A percentile compares a stretch with the other conserved stretches of the same genome.
Conservation (phyloP, 2,113 vertebrate species). For the Lucifuga dentata region DNA sequence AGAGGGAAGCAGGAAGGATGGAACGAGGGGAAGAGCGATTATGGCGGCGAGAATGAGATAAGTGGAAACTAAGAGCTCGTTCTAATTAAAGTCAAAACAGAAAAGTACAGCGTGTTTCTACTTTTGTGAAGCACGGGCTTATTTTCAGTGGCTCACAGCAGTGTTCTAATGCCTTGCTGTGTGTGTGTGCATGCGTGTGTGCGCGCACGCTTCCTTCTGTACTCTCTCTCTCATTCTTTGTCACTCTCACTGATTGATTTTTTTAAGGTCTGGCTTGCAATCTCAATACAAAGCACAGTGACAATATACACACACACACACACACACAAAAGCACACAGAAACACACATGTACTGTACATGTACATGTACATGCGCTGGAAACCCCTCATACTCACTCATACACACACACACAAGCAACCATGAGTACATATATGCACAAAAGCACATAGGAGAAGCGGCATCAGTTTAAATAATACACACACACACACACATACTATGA, state of each 20-base stretch:
- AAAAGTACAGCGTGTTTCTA: constrained; percentile 30
- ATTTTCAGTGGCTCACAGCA: constrained; percentile 36
- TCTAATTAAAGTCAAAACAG: constrained; percentile 31
- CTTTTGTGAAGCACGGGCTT: constrained; percentile 28
- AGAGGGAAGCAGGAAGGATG: constrained; percentile 2
- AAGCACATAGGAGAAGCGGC: neutral
- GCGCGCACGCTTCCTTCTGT: constrained; percentile 22
- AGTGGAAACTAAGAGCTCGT: constrained; percentile 61
- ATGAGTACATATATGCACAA: too few relatives aligned
- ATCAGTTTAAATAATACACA: constrained; percentile 54
- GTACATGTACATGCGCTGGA: neutral
- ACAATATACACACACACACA: neutral
- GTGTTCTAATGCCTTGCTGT: constrained; percentile 6
- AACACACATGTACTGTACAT: neutral
- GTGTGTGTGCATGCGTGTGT: constrained; percentile 2
- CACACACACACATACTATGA: constrained; percentile 18
- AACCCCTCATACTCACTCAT: neutral
- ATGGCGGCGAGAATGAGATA: constrained; percentile 34
- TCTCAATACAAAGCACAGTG: constrained; percentile 25
- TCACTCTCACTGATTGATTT: constrained; percentile 73
- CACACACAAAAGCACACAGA: neutral
- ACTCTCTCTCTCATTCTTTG: constrained; percentile 32
- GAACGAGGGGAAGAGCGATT: constrained; percentile 23
- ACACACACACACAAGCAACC: neutral
- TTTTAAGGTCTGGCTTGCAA: constrained; percentile 50